Evolutionary conservation across 2,797 vertebrate species (phyloP).

Genomic region (Enteromius viviparus): DNA sequence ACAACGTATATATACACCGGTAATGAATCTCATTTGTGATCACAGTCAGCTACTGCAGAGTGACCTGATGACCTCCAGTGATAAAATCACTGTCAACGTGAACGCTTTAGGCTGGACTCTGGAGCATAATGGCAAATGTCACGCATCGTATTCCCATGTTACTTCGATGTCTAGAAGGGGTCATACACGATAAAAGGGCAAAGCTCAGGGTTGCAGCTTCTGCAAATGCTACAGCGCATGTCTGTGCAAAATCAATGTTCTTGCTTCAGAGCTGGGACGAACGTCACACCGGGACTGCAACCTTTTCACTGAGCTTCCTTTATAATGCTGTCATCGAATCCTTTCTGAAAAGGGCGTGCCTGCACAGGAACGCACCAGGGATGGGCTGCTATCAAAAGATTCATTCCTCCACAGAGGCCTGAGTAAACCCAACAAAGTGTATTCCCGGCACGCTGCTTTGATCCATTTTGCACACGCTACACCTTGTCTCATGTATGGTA

Average conservation of each 20-base stretch:
- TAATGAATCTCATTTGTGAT: not conserved
- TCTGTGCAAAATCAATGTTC: constrained; percentile 33
- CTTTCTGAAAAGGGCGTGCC: constrained; percentile 47
- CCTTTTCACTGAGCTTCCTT: constrained; percentile 52
- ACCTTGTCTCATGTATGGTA: not conserved
- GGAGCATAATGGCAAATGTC: constrained; percentile 41
- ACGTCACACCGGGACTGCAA: constrained; percentile 44
- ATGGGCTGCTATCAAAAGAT: constrained; percentile 49
- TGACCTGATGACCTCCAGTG: constrained; percentile 5
- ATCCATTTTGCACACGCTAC: constrained; percentile 9
- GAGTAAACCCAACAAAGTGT: constrained; percentile 15
- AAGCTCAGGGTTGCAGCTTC: constrained; percentile 23
- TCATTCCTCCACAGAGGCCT: constrained; percentile 30
- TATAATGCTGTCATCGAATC: constrained; percentile 42
- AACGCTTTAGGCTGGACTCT: constrained; percentile 23
- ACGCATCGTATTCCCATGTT: constrained; percentile 24
- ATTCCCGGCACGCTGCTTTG: constrained; percentile 29
- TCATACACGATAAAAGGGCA: constrained; percentile 20
- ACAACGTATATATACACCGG: not conserved
- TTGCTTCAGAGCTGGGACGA: constrained; percentile 37
- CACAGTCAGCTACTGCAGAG: not conserved
- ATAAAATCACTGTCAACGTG: not conserved
- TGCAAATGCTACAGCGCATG: constrained; percentile 31
- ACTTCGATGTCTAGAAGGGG: not conserved
- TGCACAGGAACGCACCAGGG: constrained; percentile 42